Base-by-base conservation (phyloP, 2,888 invertebrate genomes). In the Mimas tiliae region DNA sequence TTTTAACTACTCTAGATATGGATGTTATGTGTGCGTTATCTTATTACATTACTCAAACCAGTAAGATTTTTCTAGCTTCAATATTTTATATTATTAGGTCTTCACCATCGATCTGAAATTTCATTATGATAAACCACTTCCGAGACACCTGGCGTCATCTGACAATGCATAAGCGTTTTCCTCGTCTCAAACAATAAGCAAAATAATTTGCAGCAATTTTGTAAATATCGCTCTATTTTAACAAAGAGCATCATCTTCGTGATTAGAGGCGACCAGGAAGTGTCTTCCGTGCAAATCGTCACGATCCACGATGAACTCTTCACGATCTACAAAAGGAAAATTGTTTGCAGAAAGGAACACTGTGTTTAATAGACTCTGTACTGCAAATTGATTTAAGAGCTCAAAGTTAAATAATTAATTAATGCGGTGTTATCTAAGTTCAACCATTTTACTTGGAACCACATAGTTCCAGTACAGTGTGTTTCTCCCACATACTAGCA, bases 191-290 rank as follows among this genome's bases (percentile, higher is more conserved):
- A 12, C 19, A 38, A 42, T 38, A 58, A 42, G 19, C 16, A 19
- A 38, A 19, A 16, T 38, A 58, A 12, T 58, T 58, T 38, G 19
- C 52, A 14, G 19, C 11, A 21, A 52, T 45, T 9, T n/a, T 0
- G 12, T 45, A n/a, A 45, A 52, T 7, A 34, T 51, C 45, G n/a
- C 38, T 38, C 58, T 58, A 58, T 38, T 58, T 58, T 21, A 58
- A 58, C 58, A 38, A 55, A 63, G 65, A 67, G 67, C 67, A 71
- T 73, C 71, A 73, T 73, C 70, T 27, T 63, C 48, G 45, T 47
- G 45, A 63, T 11, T 27, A 75, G 68, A 70, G 19, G 67, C 65
- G 65, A 76, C 71, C 69, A 76, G 77, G 79, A 78, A 77, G 69
- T 33, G 51, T 70, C 48, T 70, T 74, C 73, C 71, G 71, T 67